Evolutionary conservation across 2,797 vertebrate genomes (phyloP).

Genomic region (Molothrus aeneus): DNA sequence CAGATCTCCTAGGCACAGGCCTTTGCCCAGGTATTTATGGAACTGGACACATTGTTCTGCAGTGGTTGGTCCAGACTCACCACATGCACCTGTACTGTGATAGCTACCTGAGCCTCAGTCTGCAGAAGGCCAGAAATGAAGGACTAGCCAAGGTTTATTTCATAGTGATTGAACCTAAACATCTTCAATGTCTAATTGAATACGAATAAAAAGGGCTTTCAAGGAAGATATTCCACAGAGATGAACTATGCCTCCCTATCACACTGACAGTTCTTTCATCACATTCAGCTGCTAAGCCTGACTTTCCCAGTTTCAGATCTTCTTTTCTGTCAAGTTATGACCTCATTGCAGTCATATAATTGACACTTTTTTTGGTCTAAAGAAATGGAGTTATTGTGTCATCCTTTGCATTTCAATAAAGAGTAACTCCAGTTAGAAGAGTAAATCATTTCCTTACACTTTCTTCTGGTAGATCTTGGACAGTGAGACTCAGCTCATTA

Average conservation of each 20-base stretch:
- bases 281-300: neutral
- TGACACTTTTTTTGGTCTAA: neutral
- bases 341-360: neutral
- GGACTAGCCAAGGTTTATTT: neutral
- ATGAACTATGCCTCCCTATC: neutral
- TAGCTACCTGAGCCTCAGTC: neutral
- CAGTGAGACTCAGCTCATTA: neutral
- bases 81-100: neutral
- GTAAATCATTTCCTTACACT: neutral
- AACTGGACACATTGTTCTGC: neutral
- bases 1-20: neutral
- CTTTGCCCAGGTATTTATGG: neutral
- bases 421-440: neutral
- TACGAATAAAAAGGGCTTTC: neutral
- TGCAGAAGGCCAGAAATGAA: neutral
- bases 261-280: neutral
- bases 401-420: neutral
- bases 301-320: neutral
- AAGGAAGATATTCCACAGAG: neutral
- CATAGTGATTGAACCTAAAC: neutral
- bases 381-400: neutral
- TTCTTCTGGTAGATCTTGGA: neutral
- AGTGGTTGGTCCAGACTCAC: neutral
- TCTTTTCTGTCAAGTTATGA: neutral
- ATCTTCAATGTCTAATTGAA: rapidly evolving